These are phyloP conservation scores for Lochmaea crataegi DNA, from an alignment of 2,888 invertebrate species.

Conservation along the genomic window DNA sequence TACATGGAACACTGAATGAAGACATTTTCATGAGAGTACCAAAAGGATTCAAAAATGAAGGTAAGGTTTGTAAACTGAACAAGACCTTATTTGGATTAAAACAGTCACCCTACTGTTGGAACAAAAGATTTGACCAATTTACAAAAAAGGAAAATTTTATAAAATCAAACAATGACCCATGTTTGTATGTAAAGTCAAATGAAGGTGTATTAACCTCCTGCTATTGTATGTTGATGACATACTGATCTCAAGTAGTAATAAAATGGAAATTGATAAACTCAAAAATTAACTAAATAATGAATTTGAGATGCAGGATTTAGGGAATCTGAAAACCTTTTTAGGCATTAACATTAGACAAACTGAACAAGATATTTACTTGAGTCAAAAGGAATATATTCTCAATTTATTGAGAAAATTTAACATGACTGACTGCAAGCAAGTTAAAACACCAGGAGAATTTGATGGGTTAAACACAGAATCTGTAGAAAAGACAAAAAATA, in stretches of 20 bases:
- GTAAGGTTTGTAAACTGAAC: conserved; percentile 47
- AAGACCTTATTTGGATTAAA: conserved; percentile 55
- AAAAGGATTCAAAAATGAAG: conserved; percentile 39
- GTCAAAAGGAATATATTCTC: conserved; percentile 47
- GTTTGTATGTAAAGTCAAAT: conserved; percentile 45
- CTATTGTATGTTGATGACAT: conserved; percentile 54
- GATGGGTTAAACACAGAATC: too few relatives aligned
- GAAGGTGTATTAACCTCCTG: too few relatives aligned
- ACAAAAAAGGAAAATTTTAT: conserved; percentile 36
- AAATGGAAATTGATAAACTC: conserved; percentile 40
- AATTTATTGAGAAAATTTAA: too few relatives aligned
- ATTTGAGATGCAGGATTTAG: conserved; percentile 53
- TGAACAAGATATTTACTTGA: conserved; percentile 44
- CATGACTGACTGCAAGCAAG: too few relatives aligned
- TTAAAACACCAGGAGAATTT: too few relatives aligned
- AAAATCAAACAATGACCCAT: conserved; percentile 49
- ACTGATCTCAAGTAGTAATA: conserved; percentile 46
- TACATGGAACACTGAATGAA: too few relatives aligned
- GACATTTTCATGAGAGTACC: conserved; percentile 52
- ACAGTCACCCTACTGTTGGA: too few relatives aligned
- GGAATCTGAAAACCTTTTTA: conserved; percentile 44
- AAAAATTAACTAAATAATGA: conserved; percentile 42
- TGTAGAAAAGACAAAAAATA: too few relatives aligned
- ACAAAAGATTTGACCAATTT: conserved; percentile 47
- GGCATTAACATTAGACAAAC: conserved; percentile 49